Evolutionary conservation across 2,113 vertebrate species (phyloP).

Genomic region (Urocolius indicus): DNA sequence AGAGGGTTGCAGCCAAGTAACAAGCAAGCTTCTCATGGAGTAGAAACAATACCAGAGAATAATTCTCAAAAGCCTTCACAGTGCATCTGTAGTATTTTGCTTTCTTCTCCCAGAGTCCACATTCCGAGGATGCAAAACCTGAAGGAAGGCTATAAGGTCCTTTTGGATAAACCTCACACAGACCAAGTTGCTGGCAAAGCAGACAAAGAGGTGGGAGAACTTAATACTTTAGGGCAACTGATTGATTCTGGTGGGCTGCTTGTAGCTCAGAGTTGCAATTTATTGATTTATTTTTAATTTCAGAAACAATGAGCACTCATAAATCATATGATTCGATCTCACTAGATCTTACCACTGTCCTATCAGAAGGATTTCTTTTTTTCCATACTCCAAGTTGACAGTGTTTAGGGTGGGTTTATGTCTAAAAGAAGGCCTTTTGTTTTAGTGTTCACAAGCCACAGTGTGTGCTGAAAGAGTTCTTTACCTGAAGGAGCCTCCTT

Average conservation of each 20-base stretch:
- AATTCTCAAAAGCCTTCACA: background rate
- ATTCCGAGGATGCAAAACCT: conserved; percentile 63
- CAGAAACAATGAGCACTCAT: background rate
- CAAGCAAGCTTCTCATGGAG: background rate
- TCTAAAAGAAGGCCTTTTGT: background rate
- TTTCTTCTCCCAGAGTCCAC: conserved; percentile 39
- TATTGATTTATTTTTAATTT: background rate
- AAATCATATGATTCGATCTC: no score
- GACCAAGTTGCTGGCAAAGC: background rate
- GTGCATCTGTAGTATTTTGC: conserved; percentile 38
- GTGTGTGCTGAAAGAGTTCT: background rate
- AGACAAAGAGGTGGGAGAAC: conserved; percentile 45
- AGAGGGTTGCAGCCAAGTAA: background rate
- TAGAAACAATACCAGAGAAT: fast-evolving
- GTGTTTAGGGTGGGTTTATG: background rate
- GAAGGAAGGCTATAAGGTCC: background rate
- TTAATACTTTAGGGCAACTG: background rate
- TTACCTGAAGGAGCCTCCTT: background rate
- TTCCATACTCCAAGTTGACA: fast-evolving
- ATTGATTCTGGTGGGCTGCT: background rate
- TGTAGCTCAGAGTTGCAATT: fast-evolving
- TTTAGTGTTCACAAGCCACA: background rate
- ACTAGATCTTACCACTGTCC: background rate
- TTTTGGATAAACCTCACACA: background rate
- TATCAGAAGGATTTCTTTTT: background rate